Evolutionary conservation across 2,888 invertebrate species (phyloP), one percentile per base, ranked within the genome.

Genomic region (Ectropis crepuscularia): DNA sequence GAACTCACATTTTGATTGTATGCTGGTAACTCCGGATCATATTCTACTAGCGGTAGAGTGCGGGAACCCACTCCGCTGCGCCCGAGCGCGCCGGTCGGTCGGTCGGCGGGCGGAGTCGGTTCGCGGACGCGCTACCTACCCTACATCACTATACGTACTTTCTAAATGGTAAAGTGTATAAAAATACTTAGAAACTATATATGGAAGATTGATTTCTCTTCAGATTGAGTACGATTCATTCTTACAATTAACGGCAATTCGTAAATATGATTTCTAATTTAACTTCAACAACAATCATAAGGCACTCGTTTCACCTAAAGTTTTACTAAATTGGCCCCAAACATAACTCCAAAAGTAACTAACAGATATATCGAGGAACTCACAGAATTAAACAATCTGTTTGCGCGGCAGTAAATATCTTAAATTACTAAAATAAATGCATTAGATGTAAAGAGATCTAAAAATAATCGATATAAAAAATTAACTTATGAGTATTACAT

Each of bases 401-500:
- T 77, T 80, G 78, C 80, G 79, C 82, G 79, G 81, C 76, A 82
- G 79, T 77, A 74, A 74, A 80, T 85, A 80, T 80, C 83, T 85
- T 86, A 87, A 79, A 82, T 81, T 85, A 86, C 83, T 79, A 86
- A 88, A 86, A 90, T 92, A 92, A 92, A 92, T 92, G 92, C 92
- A 92, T 88, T 89, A 91, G 82, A 90, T 80, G 87, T 89, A 92
- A 90, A 90, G 92, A 92, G 92, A 92, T 92, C 92, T 92, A 90
- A 92, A 89, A 89, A 87, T 90, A 92, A 90, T 85, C 82, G 87
- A 89, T 88, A 86, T 85, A 80, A 86, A 86, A 85, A 85, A 86
- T 86, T 88, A 88, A 88, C 88, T 90, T 89, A 85, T 93, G 93
- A 93, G 93, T 93, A 93, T 93, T 93, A 92, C 88, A 89, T 85